These are phyloP conservation scores for Ptyas mucosa DNA, from an alignment of 2,113 vertebrate species.

Conservation along the genomic window DNA sequence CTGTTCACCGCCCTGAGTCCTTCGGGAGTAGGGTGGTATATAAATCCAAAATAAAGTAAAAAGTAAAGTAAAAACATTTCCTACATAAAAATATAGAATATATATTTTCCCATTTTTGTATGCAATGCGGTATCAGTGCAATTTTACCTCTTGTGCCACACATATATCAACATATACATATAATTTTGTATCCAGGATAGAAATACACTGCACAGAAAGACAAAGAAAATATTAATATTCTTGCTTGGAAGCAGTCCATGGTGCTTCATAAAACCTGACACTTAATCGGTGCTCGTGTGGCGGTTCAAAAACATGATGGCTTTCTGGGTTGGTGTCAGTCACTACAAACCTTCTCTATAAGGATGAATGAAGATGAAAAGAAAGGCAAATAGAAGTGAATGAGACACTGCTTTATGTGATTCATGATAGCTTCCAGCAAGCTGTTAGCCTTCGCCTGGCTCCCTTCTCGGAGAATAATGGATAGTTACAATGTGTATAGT, in stretches of 20 bases:
- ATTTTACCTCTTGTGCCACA: rapidly evolving
- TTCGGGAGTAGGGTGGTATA: too few relatives aligned
- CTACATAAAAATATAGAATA: not conserved
- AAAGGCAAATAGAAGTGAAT: slow-evolving; percentile 82
- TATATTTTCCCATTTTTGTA: not conserved
- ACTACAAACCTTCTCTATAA: slow-evolving; percentile 76
- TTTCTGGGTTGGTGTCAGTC: slow-evolving; percentile 72
- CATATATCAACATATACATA: rapidly evolving
- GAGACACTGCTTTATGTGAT: slow-evolving; percentile 85
- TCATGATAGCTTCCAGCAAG: slow-evolving; percentile 81
- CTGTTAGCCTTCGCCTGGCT: slow-evolving; percentile 76
- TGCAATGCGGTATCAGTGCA: not conserved
- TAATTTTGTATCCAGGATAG: rapidly evolving
- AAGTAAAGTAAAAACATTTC: too few relatives aligned
- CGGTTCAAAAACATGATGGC: slow-evolving; percentile 17
- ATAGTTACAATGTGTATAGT: slow-evolving; percentile 79
- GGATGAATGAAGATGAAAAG: slow-evolving; percentile 95
- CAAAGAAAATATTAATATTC: slow-evolving; percentile 4
- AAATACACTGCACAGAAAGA: not conserved
- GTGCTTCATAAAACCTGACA: not conserved
- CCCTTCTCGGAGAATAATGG: slow-evolving; percentile 80
- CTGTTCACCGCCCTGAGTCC: too few relatives aligned
- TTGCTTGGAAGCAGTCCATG: rapidly evolving
- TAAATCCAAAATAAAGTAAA: too few relatives aligned
- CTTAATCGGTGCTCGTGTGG: not conserved